Base-by-base conservation (phyloP, 2,888 invertebrate genomes). In the Andrena dorsata region DNA sequence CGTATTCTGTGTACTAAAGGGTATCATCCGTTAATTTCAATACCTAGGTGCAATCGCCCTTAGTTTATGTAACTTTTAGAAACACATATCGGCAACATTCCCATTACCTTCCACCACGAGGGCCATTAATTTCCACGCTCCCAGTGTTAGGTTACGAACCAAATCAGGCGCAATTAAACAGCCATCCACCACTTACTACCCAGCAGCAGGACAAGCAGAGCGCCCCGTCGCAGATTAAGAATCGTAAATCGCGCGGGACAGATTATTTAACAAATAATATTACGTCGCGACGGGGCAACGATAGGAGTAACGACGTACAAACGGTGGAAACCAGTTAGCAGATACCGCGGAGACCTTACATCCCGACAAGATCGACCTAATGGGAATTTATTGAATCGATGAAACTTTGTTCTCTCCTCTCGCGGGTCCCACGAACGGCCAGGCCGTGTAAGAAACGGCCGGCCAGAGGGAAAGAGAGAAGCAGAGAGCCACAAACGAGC, bases 341-440 rank as follows among this genome's bases (percentile, higher is more conserved):
- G 81, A 85, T 80, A 82, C 72, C 76, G 53, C 64, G 78, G 76
- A 84, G 85, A 83, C 83, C 76, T 77, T 82, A 81, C 69, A 87
- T 87, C 85, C 76, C 78, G 82, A 86, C 84, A 83, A 82, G 85
- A 87, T 87, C 87, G 83, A 80, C 86, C 80, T 87, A 87, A 88
- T 87, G 88, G 88, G 86, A 87, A 87, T 87, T 87, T 88, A 87
- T 88, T 80, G 87, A 88, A 82, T 85, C 84, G 83, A 88, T 84
- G 84, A 77, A 88, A 87, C 83, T 86, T 86, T 87, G 82, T 86
- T 82, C 82, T 80, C 78, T 72, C 78, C 72, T 80, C 78, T 58
- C 76, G 69, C 63, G 74, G 64, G 81, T 77, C 76, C 65, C 76
- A 69, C 73, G 75, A 82, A 81, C 63, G 61, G 61, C 23, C 41